Percentiles rank a stretch among this genome's conserved stretches.
These are phyloP conservation scores for Ploceus nigricollis DNA, from an alignment of 2,113 vertebrate genomes.

Conservation along the genomic window DNA sequence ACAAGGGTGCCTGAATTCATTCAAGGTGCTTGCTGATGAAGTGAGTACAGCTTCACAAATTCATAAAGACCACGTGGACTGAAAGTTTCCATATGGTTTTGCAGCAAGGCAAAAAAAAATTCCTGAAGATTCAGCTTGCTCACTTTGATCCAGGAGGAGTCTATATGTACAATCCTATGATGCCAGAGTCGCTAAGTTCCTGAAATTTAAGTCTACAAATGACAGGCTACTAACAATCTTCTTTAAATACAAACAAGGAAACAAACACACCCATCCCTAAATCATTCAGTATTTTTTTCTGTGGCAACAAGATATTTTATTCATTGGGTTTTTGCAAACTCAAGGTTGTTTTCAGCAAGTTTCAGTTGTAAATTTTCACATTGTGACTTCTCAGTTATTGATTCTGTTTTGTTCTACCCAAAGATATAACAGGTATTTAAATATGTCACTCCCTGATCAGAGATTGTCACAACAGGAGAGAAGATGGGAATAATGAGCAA, in stretches of 20 bases:
- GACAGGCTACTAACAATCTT: background rate
- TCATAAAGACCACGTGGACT: background rate
- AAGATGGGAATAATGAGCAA: background rate
- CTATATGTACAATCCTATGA: background rate
- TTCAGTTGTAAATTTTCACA: background rate
- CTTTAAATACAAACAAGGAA: background rate
- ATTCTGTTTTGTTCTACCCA: background rate
- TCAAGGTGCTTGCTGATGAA: background rate
- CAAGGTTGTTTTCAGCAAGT: background rate
- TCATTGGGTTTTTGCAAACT: background rate
- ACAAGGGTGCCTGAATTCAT: background rate
- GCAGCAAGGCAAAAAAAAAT: background rate
- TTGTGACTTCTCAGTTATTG: background rate
- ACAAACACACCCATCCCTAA: too few species aligned
- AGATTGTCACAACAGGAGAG: background rate
- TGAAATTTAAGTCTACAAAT: background rate
- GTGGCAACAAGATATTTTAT: background rate
- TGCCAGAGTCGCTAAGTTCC: background rate
- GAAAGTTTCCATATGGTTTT: background rate
- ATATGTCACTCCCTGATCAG: background rate
- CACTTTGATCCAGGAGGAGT: background rate
- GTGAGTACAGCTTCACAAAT: background rate
- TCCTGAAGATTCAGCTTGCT: background rate
- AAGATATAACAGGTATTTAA: background rate
- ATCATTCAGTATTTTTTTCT: rapidly evolving